Evolutionary conservation across 2,888 invertebrate genomes (phyloP), one percentile per base, ranked within the genome.

Genomic region (Pycnomerus fuliginosus): DNA sequence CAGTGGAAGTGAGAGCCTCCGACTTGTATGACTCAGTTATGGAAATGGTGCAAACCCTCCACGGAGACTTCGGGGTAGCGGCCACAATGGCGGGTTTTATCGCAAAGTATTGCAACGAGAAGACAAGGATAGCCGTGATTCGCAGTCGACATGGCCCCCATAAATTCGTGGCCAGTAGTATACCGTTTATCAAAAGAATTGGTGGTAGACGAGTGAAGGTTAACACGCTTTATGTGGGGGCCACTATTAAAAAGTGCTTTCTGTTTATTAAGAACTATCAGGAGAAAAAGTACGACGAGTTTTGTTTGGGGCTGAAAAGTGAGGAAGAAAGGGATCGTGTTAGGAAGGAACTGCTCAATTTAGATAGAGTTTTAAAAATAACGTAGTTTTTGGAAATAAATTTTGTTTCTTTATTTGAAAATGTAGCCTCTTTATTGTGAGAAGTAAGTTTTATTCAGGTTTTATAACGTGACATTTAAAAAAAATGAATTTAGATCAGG

Each of bases 201-300:
- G 83, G 81, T 5, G 79, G 79, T 15, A 74, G 80, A 48, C 71
- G 74, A 33, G 83, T 85, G 0, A 75, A 72, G 36, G 67, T 87
- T 14, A 78, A 77, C 34, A 85, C 84, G 11, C 67, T 90, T 2
- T 87, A 89, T 67, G 76, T 82, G 1, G 88, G 89, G 13, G 90
- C 89, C 2, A 87, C 90, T 10, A 75, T 90, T 36, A 84, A 82
- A 69, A 86, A 90, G 52, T 87, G 89, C 69, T 88, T 85, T 62
- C 80, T 80, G 55, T 87, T 83, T 62, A 79, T 90, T 41, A 76
- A 83, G 61, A 79, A 76, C 46, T 80, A 85, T 67, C 88, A 89
- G 59, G 76, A 79, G 57, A 71, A 74, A 34, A 83, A 80, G 62
- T 73, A 87, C 39, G 81, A 86, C 61, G 74, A 76, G 32, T 76